A percentile compares a stretch with the other conserved stretches of the same genome.
Conservation (phyloP, 2,113 vertebrate species). For the Microtus ochrogaster region DNA sequence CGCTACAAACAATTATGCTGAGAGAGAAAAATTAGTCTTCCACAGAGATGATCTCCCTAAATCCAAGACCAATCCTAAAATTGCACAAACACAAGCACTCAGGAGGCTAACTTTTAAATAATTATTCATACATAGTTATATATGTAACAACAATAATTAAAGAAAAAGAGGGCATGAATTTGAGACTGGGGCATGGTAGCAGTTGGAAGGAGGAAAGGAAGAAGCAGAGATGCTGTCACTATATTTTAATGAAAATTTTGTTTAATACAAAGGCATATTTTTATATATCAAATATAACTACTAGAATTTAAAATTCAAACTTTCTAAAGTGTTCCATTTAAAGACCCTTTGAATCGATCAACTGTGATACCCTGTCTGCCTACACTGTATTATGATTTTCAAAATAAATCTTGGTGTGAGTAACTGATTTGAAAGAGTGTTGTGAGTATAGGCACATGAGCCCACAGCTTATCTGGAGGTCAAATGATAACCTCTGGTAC, state of each 20-base stretch:
- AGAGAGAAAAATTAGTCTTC: neutral
- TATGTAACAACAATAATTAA: neutral
- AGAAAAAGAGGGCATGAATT: neutral
- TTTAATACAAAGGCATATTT: neutral
- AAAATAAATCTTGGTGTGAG: neutral
- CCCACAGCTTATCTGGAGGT: neutral
- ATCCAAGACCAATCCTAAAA: neutral
- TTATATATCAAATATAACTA: neutral
- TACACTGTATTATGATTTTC: neutral
- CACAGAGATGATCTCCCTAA: too few relatives aligned
- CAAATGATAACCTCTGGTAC: neutral
- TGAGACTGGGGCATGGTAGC: neutral
- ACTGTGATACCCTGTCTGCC: neutral
- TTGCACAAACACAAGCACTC: neutral
- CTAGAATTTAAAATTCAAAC: constrained; percentile 33
- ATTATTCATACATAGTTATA: neutral
- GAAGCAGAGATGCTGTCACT: neutral
- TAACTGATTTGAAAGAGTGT: neutral
- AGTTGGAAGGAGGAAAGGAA: neutral
- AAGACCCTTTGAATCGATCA: neutral
- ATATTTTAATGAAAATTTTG: neutral
- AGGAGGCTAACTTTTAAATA: neutral
- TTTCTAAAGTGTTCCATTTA: constrained; percentile 19
- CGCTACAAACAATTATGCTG: neutral
- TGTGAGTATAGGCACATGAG: too few relatives aligned